Conservation (phyloP, 2,113 vertebrate species). For the Sitta europaea region DNA sequence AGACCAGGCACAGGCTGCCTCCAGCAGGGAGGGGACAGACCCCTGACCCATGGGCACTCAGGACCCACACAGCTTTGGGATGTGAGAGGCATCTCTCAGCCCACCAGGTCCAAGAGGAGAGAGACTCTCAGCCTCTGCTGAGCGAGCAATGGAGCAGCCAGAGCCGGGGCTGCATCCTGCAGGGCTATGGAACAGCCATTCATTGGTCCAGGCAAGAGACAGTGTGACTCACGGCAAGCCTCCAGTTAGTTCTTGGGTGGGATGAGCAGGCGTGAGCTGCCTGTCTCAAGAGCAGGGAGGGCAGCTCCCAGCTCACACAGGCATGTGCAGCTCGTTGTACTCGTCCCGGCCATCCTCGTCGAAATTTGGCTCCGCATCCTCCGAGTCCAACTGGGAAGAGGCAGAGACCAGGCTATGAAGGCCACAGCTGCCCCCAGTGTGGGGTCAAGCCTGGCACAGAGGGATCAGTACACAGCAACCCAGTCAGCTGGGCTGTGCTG, state of each 20-base stretch:
- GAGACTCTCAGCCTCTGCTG: constrained; percentile 38
- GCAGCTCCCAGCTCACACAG: constrained; percentile 76
- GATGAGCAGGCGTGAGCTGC: neutral
- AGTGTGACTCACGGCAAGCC: neutral
- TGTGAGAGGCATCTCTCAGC: constrained; percentile 20
- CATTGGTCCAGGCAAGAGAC: neutral
- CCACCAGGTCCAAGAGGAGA: constrained; percentile 25
- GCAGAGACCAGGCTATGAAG: neutral
- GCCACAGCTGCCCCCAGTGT: neutral
- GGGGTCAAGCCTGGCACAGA: neutral
- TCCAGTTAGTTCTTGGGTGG: neutral
- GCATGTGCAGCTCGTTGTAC: constrained; percentile 98
- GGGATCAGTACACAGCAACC: neutral
- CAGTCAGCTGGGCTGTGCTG: neutral
- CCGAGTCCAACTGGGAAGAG: constrained; percentile 84
- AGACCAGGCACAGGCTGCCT: neutral
- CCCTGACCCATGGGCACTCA: neutral
- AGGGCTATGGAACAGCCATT: constrained; percentile 8
- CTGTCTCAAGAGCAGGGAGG: neutral
- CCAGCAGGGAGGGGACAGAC: neutral
- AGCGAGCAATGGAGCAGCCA: neutral
- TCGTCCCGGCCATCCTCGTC: constrained; percentile 93
- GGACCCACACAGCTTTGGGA: neutral
- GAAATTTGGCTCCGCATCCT: constrained; percentile 93
- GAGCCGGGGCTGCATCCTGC: neutral